A percentile compares a stretch with the other conserved stretches of the same genome.
Conservation (phyloP, 2,113 vertebrate genomes). For the Aythya baeri region DNA sequence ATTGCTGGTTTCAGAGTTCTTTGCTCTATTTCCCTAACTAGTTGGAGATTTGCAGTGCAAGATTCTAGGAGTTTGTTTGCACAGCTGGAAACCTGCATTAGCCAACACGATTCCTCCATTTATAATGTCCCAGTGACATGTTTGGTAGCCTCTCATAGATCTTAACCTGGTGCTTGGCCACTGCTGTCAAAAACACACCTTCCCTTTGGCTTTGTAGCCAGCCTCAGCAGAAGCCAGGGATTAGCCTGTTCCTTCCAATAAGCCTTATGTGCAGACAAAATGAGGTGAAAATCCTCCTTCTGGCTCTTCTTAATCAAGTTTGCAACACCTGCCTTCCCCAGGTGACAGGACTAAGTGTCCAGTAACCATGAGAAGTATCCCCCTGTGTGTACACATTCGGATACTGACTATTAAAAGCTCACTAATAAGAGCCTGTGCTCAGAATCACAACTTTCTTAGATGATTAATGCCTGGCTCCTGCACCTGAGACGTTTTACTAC, state of each 20-base stretch:
- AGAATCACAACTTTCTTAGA: neutral
- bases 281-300: constrained; percentile 14
- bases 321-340: neutral
- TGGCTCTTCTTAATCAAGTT: constrained; percentile 26
- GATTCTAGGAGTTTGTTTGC: constrained; percentile 33
- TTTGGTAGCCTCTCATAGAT: constrained; percentile 18
- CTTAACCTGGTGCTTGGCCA: neutral
- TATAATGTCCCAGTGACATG: neutral
- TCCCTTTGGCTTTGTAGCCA: neutral
- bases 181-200: neutral
- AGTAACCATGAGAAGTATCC: neutral
- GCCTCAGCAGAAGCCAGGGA: neutral
- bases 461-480: neutral
- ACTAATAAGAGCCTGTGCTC: neutral
- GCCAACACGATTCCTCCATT: neutral
- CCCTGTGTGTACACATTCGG: neutral
- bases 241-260: constrained; percentile 10
- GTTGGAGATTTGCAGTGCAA: neutral
- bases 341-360: neutral
- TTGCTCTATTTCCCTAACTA: neutral
- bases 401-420: neutral
- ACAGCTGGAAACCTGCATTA: constrained; percentile 49
- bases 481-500: neutral
- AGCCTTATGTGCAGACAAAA: constrained; percentile 12
- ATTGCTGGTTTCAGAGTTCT: neutral